These are phyloP conservation scores for Cyrtodaria siliqua DNA, from an alignment of 2,888 invertebrate genomes.

Conservation along the genomic window DNA sequence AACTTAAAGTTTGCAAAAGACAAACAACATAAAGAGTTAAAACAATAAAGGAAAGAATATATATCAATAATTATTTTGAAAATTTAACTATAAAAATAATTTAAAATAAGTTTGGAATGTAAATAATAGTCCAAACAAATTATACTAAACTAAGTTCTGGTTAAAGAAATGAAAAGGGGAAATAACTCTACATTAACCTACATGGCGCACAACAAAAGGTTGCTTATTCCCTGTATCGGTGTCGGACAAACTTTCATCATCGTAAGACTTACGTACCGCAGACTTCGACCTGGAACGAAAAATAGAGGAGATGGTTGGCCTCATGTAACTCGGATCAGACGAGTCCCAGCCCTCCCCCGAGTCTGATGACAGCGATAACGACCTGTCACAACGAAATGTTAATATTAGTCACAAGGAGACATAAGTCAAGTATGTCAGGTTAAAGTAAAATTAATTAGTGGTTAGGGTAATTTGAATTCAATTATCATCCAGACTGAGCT, in stretches of 20 bases:
- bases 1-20: too few relatives aligned
- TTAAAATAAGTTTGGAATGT: too few relatives aligned
- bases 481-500: too few relatives aligned
- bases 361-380: slow-evolving; percentile 59
- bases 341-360: slow-evolving; percentile 56
- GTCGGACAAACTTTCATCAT: slow-evolving; percentile 69
- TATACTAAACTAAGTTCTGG: neutral
- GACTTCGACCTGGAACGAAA: slow-evolving; percentile 83
- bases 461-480: too few relatives aligned
- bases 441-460: too few relatives aligned
- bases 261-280: slow-evolving; percentile 64
- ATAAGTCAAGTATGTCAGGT: too few relatives aligned
- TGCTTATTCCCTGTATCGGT: slow-evolving; percentile 61
- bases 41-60: too few relatives aligned
- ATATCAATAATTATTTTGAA: too few relatives aligned
- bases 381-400: slow-evolving; percentile 48
- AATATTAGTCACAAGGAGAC: too few relatives aligned
- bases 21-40: too few relatives aligned
- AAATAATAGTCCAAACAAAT: too few relatives aligned
- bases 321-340: slow-evolving; percentile 63
- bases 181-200: slow-evolving; percentile 49
- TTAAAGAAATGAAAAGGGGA: neutral
- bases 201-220: slow-evolving; percentile 82
- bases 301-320: slow-evolving; percentile 78
- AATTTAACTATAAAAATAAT: too few relatives aligned